Evolutionary conservation across 2,113 vertebrate genomes (phyloP), one percentile per base, ranked within the genome.

Genomic region (Notarius lentiginosus): DNA sequence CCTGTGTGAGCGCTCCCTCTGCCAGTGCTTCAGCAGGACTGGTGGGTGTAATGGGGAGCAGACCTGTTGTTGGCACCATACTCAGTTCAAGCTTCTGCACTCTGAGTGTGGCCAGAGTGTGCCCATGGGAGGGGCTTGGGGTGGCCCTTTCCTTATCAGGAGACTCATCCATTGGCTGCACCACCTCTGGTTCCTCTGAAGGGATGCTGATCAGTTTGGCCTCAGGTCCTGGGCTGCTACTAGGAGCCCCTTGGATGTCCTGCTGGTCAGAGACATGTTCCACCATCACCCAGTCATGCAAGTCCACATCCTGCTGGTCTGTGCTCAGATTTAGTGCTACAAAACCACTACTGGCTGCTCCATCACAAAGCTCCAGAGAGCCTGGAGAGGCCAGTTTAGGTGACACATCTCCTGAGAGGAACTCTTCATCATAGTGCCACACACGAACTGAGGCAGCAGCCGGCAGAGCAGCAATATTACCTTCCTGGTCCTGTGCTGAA

Each of bases 221-320:
- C 65, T 95, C 96, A 0, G 91, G 95, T 85, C 89, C 89, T 92
- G 88, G 97, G 93, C 91, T 93, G 7, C 89, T 27, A 82, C 60
- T 84, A 60, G 68, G 82, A 5, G n/a, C 83, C 90, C 93, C 96
- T 89, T 94, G 94, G 91, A 96, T 96, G 91, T 96, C 96, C 76
- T 93, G 94, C 86, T 96, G 94, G 85, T 97, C 96, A 73, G 92
- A 93, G 65, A 97, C 96, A 63, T 96, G 96, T 90, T 99, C 98
- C 92, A 99, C 96, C 92, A 99, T 96, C 76, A 99, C 98, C 98
- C 98, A 99, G 88, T 99, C 98, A 89, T 95, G 97, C 53, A 97
- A 98, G 94, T 99, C 98, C 88, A 96, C 87, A 34, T 99, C 98
- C 88, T 98, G 97, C 91, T 94, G 96, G 91, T 95, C 97, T 88